A percentile compares a stretch with the other conserved stretches of the same genome.
Evolutionary conservation across 1,140 invertebrate species (phyloP).

Genomic region (Aethina tumida): DNA sequence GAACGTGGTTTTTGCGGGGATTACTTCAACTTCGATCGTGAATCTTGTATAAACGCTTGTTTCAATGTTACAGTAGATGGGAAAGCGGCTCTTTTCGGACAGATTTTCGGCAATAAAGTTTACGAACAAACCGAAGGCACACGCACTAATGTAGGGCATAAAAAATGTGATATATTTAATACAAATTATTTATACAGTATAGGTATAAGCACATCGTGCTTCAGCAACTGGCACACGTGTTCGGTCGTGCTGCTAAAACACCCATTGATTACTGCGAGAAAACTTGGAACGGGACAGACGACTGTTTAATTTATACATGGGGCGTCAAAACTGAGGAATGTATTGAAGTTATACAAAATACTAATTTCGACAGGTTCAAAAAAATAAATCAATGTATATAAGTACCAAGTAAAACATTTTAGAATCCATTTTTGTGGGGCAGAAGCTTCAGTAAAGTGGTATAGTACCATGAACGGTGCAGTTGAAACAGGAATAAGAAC

Average conservation of each 20-base stretch:
- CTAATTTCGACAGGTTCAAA: background rate
- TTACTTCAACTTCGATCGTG: slow-evolving; percentile 2
- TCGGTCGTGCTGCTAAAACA: slow-evolving; percentile 18
- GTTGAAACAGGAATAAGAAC: slow-evolving; percentile 43
- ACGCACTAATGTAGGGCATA: background rate
- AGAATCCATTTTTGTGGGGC: slow-evolving; percentile 43
- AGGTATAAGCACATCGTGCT: slow-evolving; percentile 8
- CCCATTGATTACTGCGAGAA: slow-evolving; percentile 19
- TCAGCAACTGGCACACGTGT: slow-evolving; percentile 14
- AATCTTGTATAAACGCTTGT: slow-evolving; percentile 11
- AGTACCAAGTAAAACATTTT: slow-evolving; percentile 1
- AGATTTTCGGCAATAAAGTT: slow-evolving; percentile 3
- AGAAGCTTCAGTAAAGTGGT: slow-evolving; percentile 45
- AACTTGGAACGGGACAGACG: slow-evolving; percentile 11
- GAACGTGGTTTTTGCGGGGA: slow-evolving; percentile 16
- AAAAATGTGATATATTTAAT: background rate
- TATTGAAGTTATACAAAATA: slow-evolving; percentile 2
- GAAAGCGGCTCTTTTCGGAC: slow-evolving; percentile 12
- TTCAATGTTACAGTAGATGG: slow-evolving; percentile 9
- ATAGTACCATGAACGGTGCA: slow-evolving; percentile 47
- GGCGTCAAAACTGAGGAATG: background rate
- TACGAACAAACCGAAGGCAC: background rate
- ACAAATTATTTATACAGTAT: background rate
- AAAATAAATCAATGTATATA: background rate
- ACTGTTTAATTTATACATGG: slow-evolving; percentile 6